Evolutionary conservation across 2,888 invertebrate species (phyloP).

Genomic region (Thecophora atra): DNA sequence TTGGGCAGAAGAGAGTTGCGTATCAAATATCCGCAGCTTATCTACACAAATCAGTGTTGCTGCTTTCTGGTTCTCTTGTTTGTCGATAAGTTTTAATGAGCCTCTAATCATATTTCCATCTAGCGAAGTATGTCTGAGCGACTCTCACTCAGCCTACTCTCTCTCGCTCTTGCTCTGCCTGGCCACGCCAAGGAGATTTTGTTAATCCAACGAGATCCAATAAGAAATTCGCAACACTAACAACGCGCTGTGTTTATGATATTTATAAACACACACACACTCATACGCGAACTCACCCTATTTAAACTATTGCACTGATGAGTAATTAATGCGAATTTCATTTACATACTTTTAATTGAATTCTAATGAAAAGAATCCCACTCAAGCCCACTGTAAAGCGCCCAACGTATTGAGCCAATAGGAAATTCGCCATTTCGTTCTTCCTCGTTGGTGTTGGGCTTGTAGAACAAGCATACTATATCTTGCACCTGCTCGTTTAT

Average conservation of each 20-base stretch:
- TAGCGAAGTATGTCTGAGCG: no score
- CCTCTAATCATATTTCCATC: background rate
- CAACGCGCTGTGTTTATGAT: no score
- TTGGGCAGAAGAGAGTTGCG: background rate
- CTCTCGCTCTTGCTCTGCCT: no score
- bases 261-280: background rate
- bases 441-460: background rate
- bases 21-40: background rate
- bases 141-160: no score
- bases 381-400: conserved; percentile 12
- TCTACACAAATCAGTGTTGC: background rate
- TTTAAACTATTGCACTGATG: conserved; percentile 24
- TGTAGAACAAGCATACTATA: background rate
- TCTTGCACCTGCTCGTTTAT: conserved; percentile 32
- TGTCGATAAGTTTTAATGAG: background rate
- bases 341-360: conserved; percentile 45
- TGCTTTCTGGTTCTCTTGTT: background rate
- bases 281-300: background rate
- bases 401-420: conserved; percentile 40
- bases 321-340: conserved; percentile 36
- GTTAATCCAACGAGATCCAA: no score
- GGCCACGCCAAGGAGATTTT: no score
- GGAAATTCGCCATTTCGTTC: conserved; percentile 4
- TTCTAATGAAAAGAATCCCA: conserved; percentile 40
- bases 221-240: no score